A percentile compares a stretch with the other conserved stretches of the same genome.
Conservation (phyloP, 2,797 vertebrate genomes). For the Neostethus bicornis region DNA sequence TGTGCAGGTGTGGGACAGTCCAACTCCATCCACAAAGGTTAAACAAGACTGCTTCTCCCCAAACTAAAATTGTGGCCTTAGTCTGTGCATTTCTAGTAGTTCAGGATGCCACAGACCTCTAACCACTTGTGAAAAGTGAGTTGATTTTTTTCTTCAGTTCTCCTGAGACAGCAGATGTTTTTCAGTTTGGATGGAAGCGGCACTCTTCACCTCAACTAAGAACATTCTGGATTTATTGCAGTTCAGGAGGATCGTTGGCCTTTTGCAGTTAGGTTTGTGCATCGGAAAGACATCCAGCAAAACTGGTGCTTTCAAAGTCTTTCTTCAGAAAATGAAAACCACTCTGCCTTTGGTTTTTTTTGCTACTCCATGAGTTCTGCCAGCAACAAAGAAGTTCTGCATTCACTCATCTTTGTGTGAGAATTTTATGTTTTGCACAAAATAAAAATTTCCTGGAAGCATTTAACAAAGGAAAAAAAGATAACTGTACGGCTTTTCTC, state of each 20-base stretch:
- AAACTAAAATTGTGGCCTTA: slow-evolving; percentile 65
- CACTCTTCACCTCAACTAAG: slow-evolving; percentile 24
- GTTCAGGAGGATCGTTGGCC: slow-evolving; percentile 32
- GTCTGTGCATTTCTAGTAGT: slow-evolving; percentile 52
- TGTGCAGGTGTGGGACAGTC: slow-evolving; percentile 39
- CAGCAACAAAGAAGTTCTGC: slow-evolving; percentile 41
- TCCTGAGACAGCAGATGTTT: slow-evolving; percentile 29
- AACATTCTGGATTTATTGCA: slow-evolving; percentile 41
- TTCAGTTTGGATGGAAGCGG: slow-evolving; percentile 27
- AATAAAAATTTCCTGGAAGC: slow-evolving; percentile 44
- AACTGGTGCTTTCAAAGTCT: slow-evolving; percentile 54
- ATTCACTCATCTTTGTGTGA: slow-evolving; percentile 46
- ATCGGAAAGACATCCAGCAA: slow-evolving; percentile 27
- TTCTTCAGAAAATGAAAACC: slow-evolving; percentile 43
- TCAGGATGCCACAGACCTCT: slow-evolving; percentile 22
- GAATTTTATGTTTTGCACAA: slow-evolving; percentile 69
- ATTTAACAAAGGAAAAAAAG: slow-evolving; percentile 15
- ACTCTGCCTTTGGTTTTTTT: slow-evolving; percentile 53
- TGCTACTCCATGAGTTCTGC: slow-evolving; percentile 36
- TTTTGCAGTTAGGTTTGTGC: slow-evolving; percentile 49
- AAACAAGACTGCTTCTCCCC: slow-evolving; percentile 21
- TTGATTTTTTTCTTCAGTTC: slow-evolving; percentile 31
- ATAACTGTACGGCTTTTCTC: slow-evolving; percentile 12
- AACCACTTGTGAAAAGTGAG: slow-evolving; percentile 40
- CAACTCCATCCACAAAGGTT: slow-evolving; percentile 7